Base-by-base conservation (phyloP, 2,113 vertebrate species). In the Oceanodroma tethys region DNA sequence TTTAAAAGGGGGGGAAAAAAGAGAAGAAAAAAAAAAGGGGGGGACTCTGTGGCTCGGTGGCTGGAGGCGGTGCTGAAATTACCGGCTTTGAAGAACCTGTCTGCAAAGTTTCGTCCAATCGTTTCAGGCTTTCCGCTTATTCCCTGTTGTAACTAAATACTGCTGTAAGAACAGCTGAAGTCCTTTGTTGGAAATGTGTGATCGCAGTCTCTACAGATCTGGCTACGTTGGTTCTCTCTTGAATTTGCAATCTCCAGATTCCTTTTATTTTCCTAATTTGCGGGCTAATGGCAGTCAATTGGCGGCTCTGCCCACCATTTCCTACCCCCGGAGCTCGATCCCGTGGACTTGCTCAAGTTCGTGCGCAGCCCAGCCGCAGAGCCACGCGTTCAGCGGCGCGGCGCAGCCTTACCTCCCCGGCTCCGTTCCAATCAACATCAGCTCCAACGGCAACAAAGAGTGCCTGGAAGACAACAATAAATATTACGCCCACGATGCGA, bases 101-200 rank as follows among this genome's bases (percentile, higher is more conserved):
- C 98, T 96, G 97, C 97, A 97, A 98, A 98, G 97, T 98, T 98
- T 98, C 97, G 95, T 98, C 98, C 98, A 98, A 98, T 98, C 98
- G 97, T 97, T 97, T 96, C 96, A 97, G 98, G 95, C 98, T 97
- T 96, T 97, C 98, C 97, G 91, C 98, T 98, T 98, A 99, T 99
- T 99, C 98, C 99, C 98, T 97, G 98, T 98, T 98, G 98, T 98
- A 98, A 98, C 99, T 99, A 99, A 99, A 99, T 98, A 98, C 97
- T 97, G 97, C 97, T 97, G 98, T 97, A 98, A 98, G 98, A 98
- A 95, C 97, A 98, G 98, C 98, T 97, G 98, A 96, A 98, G 97
- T 95, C 98, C 98, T 98, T 99, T 98, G 98, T 99, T 98, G 98
- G 99, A 99, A 98, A 99, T 99, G 99, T 99, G 99, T 97, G 99